Conservation (phyloP, 2,113 vertebrate genomes). For the Sinocyclocheilus anshuiensis region DNA sequence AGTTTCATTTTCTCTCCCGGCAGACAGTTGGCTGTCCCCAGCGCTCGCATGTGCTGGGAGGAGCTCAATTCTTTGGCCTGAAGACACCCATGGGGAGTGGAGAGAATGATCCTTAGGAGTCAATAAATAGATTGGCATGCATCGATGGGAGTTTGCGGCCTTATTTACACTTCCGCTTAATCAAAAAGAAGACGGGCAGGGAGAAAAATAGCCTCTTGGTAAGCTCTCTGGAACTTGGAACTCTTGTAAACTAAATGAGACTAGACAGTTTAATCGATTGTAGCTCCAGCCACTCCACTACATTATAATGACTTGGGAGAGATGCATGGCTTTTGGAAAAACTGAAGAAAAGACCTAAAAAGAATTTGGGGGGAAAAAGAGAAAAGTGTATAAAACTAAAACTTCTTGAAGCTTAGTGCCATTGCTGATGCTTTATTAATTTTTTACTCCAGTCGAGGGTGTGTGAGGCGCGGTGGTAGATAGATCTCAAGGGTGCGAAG, state of each 20-base stretch:
- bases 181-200: conserved; percentile 68
- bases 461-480: not conserved
- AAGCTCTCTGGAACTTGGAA: conserved; percentile 69
- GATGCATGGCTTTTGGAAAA: conserved; percentile 46
- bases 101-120: conserved; percentile 71
- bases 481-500: not conserved
- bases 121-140: conserved; percentile 78
- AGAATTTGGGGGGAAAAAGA: conserved; percentile 13
- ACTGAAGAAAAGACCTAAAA: conserved; percentile 25
- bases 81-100: conserved; percentile 74
- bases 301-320: conserved; percentile 62
- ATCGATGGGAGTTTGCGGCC: conserved; percentile 68
- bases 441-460: not conserved
- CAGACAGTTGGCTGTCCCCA: conserved; percentile 17
- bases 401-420: conserved; percentile 3
- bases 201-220: conserved; percentile 64
- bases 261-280: conserved; percentile 67
- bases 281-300: conserved; percentile 56
- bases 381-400: conserved; percentile 27
- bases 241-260: conserved; percentile 61
- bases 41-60: conserved; percentile 11
- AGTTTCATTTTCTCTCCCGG: conserved; percentile 74
- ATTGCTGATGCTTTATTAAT: conserved; percentile 32
- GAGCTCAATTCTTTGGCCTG: conserved; percentile 44
- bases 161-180: conserved; percentile 79